Base-by-base conservation (phyloP, 2,888 invertebrate genomes). In the Leptopilina syphax region DNA sequence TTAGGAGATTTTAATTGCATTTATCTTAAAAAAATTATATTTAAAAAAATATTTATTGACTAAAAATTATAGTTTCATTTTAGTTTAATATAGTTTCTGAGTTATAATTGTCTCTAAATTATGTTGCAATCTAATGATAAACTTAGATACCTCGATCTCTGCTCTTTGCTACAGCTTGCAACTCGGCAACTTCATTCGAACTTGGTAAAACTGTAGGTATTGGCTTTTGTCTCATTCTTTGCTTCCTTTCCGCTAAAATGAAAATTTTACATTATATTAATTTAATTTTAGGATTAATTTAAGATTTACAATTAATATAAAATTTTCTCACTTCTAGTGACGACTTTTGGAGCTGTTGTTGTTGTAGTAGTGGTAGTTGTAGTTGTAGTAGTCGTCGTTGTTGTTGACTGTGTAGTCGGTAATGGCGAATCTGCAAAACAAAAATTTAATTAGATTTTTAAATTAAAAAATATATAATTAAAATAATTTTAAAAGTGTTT, bases 351-450 rank as follows among this genome's bases (percentile, higher is more conserved):
- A 41, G 76, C 13, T 60, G 13, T 78, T 27, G 83, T 84, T 73
- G 85, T 84, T 2, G 34, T 34, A 2, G 34, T 34, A 2, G 34
- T 18, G 41, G 83, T 84, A 12, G 85, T 83, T n/a, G 76, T 85
- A 79, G 44, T 80, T 54, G 77, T 65, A 27, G 84, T 83, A 3
- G 86, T 85, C 44, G 84, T 87, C 12, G 88, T 82, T 4, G 83
- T 85, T 50, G 81, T 85, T 8, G 85, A 81, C 65, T 84, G 81
- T 10, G 91, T 91, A 57, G 91, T 91, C 12, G 91, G 87, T 13
- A 88, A 87, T 24, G 86, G 87, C 76, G 90, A 89, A 68, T 88
- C 91, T 91, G 84, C 12, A 85, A 88, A 80, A 70, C 80, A 13
- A 73, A 73, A 41, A 24, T 7, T 12, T 18, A 65, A 18, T n/a